phyloP scores from a whole-genome alignment of 2,888 invertebrate species.

The Drosophila merina region DNA sequence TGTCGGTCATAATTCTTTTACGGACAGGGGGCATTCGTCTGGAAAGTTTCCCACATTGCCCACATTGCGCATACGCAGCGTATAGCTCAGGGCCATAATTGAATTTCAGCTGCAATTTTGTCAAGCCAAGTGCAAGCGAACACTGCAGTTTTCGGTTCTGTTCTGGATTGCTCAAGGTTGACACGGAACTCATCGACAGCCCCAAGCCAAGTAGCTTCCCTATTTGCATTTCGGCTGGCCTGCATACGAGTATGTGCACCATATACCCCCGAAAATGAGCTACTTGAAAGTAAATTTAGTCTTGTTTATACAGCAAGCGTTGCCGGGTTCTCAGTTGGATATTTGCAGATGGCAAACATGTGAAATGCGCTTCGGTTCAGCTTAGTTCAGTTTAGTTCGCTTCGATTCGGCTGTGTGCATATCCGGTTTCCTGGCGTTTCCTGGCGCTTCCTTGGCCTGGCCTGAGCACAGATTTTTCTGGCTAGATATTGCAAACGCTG shows the following conservation, averaged over 20 bases:
- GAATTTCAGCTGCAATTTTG: conserved; percentile 59
- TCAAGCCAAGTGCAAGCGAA: conserved; percentile 44
- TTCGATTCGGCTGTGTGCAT: conserved; percentile 45
- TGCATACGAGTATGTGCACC: conserved; percentile 21
- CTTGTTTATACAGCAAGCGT: conserved; percentile 61
- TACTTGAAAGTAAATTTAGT: conserved; percentile 63
- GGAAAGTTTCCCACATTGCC: conserved; percentile 58
- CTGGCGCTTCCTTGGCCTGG: conserved; percentile 39
- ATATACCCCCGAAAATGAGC: conserved; percentile 57
- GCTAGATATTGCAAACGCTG: conserved; percentile 44
- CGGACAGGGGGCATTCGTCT: conserved; percentile 42
- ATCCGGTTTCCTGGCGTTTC: conserved; percentile 55
- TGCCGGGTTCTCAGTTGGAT: conserved; percentile 38
- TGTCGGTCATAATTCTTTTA: conserved; percentile 34
- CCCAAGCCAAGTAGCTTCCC: conserved; percentile 40
- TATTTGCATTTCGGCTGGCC: conserved; percentile 75
- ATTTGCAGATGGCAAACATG: conserved; percentile 71
- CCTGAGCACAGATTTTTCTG: conserved; percentile 44
- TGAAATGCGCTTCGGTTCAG: conserved; percentile 40
- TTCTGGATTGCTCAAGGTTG: conserved; percentile 23
- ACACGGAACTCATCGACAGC: neutral
- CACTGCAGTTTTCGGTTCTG: neutral
- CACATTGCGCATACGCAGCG: conserved; percentile 71
- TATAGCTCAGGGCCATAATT: conserved; percentile 53
- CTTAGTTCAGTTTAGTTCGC: conserved; percentile 18